Conservation (phyloP, 2,888 invertebrate genomes). For the Luperina testacea region DNA sequence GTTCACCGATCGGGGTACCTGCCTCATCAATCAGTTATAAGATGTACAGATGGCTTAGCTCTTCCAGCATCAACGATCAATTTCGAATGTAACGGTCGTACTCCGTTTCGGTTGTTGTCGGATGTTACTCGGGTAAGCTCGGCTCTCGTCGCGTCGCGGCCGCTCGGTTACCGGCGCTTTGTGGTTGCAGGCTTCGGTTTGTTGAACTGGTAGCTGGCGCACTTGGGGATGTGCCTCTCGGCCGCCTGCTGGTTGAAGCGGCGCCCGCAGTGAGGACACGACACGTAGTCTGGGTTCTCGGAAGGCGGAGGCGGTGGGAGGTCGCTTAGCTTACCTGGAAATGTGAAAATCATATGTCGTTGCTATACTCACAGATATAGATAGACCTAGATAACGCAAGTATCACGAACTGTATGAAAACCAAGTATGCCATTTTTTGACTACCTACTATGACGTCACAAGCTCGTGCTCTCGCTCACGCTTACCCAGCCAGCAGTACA, state of each 20-base stretch:
- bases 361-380: too few relatives aligned
- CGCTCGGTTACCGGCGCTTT: conserved; percentile 79
- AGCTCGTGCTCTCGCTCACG: too few relatives aligned
- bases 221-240: conserved; percentile 97
- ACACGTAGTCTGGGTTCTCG: conserved; percentile 96
- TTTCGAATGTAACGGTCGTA: conserved; percentile 37
- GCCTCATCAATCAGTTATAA: conserved; percentile 8
- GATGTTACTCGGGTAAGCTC: conserved; percentile 31
- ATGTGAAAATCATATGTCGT: background rate
- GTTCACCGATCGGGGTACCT: conserved; percentile 7
- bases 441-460: too few relatives aligned
- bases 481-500: too few relatives aligned
- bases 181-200: conserved; percentile 90
- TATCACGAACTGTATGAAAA: too few relatives aligned
- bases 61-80: conserved; percentile 4
- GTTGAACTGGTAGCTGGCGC: conserved; percentile 95
- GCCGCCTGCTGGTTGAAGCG: conserved; percentile 96
- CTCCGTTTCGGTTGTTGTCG: conserved; percentile 25
- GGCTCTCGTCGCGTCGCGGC: conserved; percentile 8
- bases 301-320: conserved; percentile 97
- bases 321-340: conserved; percentile 93
- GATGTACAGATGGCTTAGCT: background rate
- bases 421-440: too few relatives aligned
- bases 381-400: too few relatives aligned
- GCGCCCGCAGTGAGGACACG: conserved; percentile 96